Evolutionary conservation across 1,140 invertebrate genomes (phyloP).

Genomic region (Papilio glaucus): DNA sequence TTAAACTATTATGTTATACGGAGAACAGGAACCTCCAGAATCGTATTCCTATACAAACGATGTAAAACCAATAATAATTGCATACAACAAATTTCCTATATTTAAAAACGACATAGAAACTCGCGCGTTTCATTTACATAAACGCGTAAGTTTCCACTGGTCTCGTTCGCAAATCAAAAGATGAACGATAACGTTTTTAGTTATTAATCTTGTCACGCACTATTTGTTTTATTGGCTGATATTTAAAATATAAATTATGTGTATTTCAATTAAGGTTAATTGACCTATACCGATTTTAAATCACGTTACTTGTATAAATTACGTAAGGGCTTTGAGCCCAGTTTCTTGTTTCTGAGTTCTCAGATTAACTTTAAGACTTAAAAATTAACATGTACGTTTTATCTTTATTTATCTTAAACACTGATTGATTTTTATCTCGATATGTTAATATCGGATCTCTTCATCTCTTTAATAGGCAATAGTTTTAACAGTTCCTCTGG

Average conservation of each 20-base stretch:
- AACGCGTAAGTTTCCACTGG: background rate
- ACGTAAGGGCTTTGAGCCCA: background rate
- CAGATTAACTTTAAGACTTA: background rate
- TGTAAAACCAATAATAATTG: too few relatives aligned
- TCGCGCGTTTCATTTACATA: background rate
- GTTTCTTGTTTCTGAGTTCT: background rate
- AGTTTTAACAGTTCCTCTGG: constrained; percentile 28
- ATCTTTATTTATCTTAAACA: constrained; percentile 34
- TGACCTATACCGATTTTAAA: background rate
- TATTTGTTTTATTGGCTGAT: background rate
- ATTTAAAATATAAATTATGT: background rate
- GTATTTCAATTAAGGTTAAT: constrained; percentile 1
- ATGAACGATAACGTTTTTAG: background rate
- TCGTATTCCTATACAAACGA: too few relatives aligned
- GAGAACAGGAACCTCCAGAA: too few relatives aligned
- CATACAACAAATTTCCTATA: background rate
- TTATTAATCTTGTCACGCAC: background rate
- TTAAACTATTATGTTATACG: too few relatives aligned
- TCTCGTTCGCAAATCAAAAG: background rate
- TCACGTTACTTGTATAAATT: background rate
- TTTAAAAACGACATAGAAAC: background rate
- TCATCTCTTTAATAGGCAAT: constrained; percentile 30
- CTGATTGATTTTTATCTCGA: constrained; percentile 36
- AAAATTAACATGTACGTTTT: constrained; percentile 21
- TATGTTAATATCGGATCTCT: constrained; percentile 32